These are phyloP conservation scores for Carpatolechia fugitivella DNA, from an alignment of 2,888 invertebrate species.

Conservation along the genomic window DNA sequence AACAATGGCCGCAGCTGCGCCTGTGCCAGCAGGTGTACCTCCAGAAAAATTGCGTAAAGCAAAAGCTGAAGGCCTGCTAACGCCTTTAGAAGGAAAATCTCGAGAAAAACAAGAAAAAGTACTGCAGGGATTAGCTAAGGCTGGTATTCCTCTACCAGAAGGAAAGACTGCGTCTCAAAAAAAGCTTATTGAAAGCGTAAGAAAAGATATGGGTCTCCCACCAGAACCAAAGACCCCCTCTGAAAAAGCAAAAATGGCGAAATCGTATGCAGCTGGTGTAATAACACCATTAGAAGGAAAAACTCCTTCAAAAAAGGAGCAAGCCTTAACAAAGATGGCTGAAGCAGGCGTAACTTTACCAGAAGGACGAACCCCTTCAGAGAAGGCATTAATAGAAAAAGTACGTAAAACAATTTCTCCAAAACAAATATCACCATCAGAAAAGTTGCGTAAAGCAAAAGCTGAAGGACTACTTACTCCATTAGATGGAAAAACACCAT, in stretches of 20 bases:
- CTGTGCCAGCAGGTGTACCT: background rate
- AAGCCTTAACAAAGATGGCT: constrained; percentile 11
- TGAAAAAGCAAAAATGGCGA: constrained; percentile 25
- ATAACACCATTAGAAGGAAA: constrained; percentile 26
- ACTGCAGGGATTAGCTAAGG: background rate
- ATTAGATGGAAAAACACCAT: constrained; percentile 6
- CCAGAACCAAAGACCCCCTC: constrained; percentile 32
- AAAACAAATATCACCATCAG: constrained; percentile 15
- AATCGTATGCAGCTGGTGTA: constrained; percentile 27
- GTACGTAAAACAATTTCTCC: background rate
- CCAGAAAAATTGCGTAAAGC: constrained; percentile 27
- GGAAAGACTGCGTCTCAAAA: constrained; percentile 45
- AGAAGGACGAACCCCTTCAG: constrained; percentile 38
- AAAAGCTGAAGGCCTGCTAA: constrained; percentile 28
- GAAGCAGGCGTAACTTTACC: constrained; percentile 42
- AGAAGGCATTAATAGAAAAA: constrained; percentile 27
- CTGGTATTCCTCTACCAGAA: constrained; percentile 30
- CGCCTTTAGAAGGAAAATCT: constrained; percentile 18
- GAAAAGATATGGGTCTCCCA: constrained; percentile 29
- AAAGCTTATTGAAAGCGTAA: constrained; percentile 27
- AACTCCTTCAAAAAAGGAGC: constrained; percentile 19
- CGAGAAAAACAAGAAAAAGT: background rate
- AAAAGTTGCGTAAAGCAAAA: constrained; percentile 25
- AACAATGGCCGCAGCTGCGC: constrained; percentile 12
- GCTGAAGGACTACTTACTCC: constrained; percentile 30